Evolutionary conservation across 2,113 vertebrate genomes (phyloP), one percentile per base, ranked within the genome.

Genomic region (Acrocephalus kingi): DNA sequence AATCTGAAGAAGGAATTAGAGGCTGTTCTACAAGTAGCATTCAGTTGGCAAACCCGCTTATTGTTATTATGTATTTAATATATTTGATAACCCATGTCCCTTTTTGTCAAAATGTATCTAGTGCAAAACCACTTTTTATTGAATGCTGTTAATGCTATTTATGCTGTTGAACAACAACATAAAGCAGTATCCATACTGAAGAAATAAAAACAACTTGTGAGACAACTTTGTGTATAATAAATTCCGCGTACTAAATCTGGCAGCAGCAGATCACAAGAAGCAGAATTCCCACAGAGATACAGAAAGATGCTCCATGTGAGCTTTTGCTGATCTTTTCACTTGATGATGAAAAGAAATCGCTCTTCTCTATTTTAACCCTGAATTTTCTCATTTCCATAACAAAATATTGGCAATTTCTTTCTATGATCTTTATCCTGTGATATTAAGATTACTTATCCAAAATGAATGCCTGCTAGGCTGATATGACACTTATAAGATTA

Each of bases 311-410:
- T 89, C 78, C 55, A 52, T 74, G 71, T 95, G 93, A 96, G 51
- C 76, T 96, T 96, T 89, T 96, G 95, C 94, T 95, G 94, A 93
- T 95, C 78, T 95, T 94, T 90, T 96, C 89, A 91, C 58, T 94
- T 5, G 1, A 41, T 69, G 89, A 95, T 96, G 93, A 97, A 96
- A 93, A 96, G 84, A 96, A 96, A 90, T 95, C 0, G 0, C 41
- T 91, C 6, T 0, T 67, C 49, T 94, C 87, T 88, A 43, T 91
- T 96, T 96, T 96, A 96, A 95, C 91, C 82, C 84, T 94, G 87
- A 90, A 87, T 93, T 94, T 94, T 87, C 78, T 95, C 10, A 96
- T 97, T 96, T 96, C 67, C 93, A 94, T 96, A 91, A 96, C 78
- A 97, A 96, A 96, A 96, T 96, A 91, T 96, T 94, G 67, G 62